Evolutionary conservation across 1,140 invertebrate species (phyloP), one percentile per base, ranked within the genome.

Genomic region (Wiebesia pumilae): DNA sequence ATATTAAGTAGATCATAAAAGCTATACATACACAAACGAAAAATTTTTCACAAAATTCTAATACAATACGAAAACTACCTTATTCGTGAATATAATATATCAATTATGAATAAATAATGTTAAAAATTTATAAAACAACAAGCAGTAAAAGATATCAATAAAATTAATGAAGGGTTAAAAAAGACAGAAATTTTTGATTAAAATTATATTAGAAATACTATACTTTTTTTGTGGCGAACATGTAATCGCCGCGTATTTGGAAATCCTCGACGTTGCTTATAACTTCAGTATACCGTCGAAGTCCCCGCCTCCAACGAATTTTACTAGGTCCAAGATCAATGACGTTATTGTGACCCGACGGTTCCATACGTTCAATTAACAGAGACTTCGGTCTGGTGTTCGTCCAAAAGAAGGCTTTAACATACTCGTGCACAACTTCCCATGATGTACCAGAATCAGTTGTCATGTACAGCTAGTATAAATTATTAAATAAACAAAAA

Each of bases 191-290:
- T 54, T 19, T 14, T 54, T 16, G 51, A 54, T 54, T 54, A 33
- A 38, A 69, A 71, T 38, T 71, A 24, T 38, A 38, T 7, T 71
- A 69, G 2, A 69, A 69, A 35, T 73, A 73, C 14, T 38, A 58
- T n/a, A 87, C 86, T 78, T 83, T 85, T 79, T 89, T 91, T 0
- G 96, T 97, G 0, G 96, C 97, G 94, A 98, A 98, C 95, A 98
- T 96, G 90, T 97, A 98, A 87, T 97, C 96, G 14, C 96, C 97
- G 90, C 95, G 96, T 6, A 98, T 95, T 91, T 97, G 96, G 92
- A 98, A 97, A 89, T 98, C 97, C 90, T 96, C 95, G 12, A 97
- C 96, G 87, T 96, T 95, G 0, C 94, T 93, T 51, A 97, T 95
- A 43, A 97, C 92, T 16, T 95, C 92, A 43, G 93, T 92, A 47